Evolutionary conservation across 23 tunicate genomes (phyloP).

Genomic region (Trididemnum nubilum): DNA sequence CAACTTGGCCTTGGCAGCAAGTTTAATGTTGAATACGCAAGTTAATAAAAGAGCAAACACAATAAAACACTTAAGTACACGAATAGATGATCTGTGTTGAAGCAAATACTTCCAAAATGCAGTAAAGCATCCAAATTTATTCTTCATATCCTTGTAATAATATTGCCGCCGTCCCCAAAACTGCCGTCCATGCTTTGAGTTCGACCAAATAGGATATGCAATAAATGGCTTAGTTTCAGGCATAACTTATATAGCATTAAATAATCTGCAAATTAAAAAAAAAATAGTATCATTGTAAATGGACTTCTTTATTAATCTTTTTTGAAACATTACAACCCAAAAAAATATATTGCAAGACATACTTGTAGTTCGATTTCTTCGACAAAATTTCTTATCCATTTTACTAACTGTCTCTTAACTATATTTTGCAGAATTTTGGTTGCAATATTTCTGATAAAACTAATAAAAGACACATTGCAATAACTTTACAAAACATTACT

Average conservation of each 20-base stretch:
- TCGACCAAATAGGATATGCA: constrained; percentile 13
- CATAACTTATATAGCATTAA: not conserved
- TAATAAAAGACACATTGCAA: too few relatives aligned
- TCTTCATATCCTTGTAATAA: constrained; percentile 10
- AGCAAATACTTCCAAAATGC: not conserved
- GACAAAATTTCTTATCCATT: too few relatives aligned
- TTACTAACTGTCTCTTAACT: too few relatives aligned
- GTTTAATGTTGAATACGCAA: constrained; percentile 29
- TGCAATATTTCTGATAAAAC: too few relatives aligned
- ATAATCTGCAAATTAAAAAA: not conserved
- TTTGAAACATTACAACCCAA: too few relatives aligned
- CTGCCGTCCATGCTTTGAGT: not conserved
- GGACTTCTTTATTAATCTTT: too few relatives aligned
- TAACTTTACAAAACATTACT: too few relatives aligned
- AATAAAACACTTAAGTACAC: constrained; percentile 1
- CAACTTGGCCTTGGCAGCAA: constrained; percentile 21
- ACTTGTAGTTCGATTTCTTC: too few relatives aligned
- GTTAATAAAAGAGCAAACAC: not conserved
- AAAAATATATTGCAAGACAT: too few relatives aligned
- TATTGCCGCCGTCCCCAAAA: constrained; percentile 1
- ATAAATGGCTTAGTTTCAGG: constrained; percentile 33
- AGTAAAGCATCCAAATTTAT: not conserved
- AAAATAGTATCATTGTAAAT: too few relatives aligned
- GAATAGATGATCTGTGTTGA: not conserved
- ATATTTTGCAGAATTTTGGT: too few relatives aligned